Percentiles rank a stretch among this genome's conserved stretches.
Evolutionary conservation across 2,113 vertebrate genomes (phyloP).

Genomic region (Eulacestoma nigropectus): DNA sequence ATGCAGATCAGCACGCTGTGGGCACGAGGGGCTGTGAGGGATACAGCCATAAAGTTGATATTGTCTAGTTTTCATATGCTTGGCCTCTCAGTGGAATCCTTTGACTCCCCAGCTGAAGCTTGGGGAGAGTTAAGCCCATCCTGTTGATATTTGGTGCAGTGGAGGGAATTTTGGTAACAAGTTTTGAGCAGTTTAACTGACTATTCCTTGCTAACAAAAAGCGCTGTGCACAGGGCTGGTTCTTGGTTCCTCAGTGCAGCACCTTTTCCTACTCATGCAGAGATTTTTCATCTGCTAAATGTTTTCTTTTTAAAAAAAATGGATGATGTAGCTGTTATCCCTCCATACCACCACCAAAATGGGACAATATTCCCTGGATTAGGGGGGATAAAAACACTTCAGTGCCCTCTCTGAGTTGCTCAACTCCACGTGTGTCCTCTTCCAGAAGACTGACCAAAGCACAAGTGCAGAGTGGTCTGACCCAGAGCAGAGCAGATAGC

Average conservation of each 20-base stretch:
- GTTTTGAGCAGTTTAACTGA: not conserved
- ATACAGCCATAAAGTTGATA: not conserved
- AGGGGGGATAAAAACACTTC: not conserved
- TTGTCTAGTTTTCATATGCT: not conserved
- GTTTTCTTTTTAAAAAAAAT: not conserved
- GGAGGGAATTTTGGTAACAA: not conserved
- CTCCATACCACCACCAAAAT: not conserved
- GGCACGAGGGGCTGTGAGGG: not conserved
- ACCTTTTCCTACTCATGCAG: not conserved
- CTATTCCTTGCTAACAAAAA: not conserved
- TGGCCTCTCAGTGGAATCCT: not conserved
- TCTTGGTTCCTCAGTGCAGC: not conserved
- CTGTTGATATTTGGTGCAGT: not conserved
- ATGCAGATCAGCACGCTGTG: not conserved
- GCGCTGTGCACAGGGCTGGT: not conserved
- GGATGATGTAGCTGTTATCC: not conserved
- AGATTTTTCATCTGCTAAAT: not conserved
- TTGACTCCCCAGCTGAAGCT: not conserved
- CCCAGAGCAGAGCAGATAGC: not conserved
- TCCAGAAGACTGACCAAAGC: not conserved
- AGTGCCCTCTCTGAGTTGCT: not conserved
- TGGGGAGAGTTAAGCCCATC: not conserved
- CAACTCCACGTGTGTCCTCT: accelerated
- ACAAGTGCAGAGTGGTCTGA: not conserved
- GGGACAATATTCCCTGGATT: not conserved